Percentiles rank a stretch among this genome's conserved stretches.
Conservation (phyloP, 2,113 vertebrate species). For the Stercorarius parasiticus region DNA sequence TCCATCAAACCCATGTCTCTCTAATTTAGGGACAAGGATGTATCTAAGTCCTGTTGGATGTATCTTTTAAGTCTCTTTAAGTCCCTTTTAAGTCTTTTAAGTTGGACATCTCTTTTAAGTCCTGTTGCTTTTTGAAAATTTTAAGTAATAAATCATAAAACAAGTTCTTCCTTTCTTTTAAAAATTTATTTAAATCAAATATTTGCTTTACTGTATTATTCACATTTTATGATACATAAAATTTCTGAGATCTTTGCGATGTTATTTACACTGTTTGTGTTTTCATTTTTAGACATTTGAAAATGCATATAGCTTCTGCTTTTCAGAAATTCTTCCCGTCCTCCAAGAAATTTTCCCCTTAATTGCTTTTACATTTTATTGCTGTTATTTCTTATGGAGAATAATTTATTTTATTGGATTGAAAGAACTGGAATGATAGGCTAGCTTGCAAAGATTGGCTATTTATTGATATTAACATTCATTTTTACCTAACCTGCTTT, state of each 20-base stretch:
- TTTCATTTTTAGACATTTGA: background rate
- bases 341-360: background rate
- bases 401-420: background rate
- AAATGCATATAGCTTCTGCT: background rate
- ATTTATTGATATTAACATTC: background rate
- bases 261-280: background rate
- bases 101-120: background rate
- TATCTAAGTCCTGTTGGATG: background rate
- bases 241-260: background rate
- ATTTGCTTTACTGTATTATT: background rate
- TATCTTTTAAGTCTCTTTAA: background rate
- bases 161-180: background rate
- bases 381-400: background rate
- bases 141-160: background rate
- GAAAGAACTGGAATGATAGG: background rate
- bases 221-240: background rate
- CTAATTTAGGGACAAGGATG: background rate
- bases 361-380: background rate
- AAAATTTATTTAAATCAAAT: background rate
- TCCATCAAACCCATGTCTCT: background rate
- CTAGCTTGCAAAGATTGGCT: background rate
- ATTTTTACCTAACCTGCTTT: background rate
- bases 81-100: background rate
- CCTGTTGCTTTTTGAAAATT: background rate
- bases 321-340: background rate